A percentile compares a stretch with the other conserved stretches of the same genome.
Conservation (phyloP, 2,113 vertebrate species). For the Bombycilla garrulus region DNA sequence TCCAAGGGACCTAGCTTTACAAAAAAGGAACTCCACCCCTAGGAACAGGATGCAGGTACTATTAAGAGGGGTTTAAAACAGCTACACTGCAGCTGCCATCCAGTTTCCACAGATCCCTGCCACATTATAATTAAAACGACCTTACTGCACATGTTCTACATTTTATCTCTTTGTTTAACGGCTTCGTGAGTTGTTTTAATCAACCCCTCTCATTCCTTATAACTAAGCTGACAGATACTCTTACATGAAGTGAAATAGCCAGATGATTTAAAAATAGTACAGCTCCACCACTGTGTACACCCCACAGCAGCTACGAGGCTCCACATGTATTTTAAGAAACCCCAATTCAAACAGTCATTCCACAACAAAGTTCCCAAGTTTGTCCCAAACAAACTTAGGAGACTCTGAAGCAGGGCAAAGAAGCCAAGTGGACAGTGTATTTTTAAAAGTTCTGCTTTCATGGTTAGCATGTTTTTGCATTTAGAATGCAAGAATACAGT, state of each 20-base stretch:
- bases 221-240: slow-evolving; percentile 44
- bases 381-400: slow-evolving; percentile 30
- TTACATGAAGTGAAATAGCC: slow-evolving; percentile 39
- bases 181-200: slow-evolving; percentile 37
- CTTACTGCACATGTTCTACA: slow-evolving; percentile 44
- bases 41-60: not conserved
- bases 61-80: slow-evolving; percentile 14
- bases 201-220: slow-evolving; percentile 28
- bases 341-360: slow-evolving; percentile 45
- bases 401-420: slow-evolving; percentile 22
- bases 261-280: slow-evolving; percentile 55
- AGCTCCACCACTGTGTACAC: slow-evolving; percentile 17
- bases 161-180: slow-evolving; percentile 58
- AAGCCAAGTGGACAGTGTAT: slow-evolving; percentile 54
- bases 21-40: not conserved
- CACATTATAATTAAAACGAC: slow-evolving; percentile 7
- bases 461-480: slow-evolving; percentile 70
- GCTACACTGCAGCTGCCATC: not conserved
- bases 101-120: not conserved
- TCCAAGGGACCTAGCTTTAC: slow-evolving; percentile 8
- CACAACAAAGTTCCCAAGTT: slow-evolving; percentile 52
- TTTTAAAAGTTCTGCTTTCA: slow-evolving; percentile 69
- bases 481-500: slow-evolving; percentile 63
- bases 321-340: slow-evolving; percentile 63
- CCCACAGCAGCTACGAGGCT: slow-evolving; percentile 44